These are phyloP conservation scores for Drosophila willistoni DNA, from an alignment of 1,140 invertebrate species.

Conservation along the genomic window DNA sequence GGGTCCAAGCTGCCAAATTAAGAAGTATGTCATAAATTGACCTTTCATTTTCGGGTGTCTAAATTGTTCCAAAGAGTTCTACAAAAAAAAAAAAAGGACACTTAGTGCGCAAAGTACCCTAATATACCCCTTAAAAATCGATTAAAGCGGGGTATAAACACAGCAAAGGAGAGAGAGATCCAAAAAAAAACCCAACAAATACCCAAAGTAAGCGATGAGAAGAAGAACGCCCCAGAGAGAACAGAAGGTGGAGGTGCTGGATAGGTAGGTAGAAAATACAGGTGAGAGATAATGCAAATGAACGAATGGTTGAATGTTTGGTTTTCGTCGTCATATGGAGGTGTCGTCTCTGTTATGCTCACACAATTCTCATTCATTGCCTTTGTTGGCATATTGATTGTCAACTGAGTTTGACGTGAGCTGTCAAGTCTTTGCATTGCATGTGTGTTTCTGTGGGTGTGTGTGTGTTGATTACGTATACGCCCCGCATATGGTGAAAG, in stretches of 20 bases:
- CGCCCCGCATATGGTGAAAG: slow-evolving; percentile 35
- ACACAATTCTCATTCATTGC: slow-evolving; percentile 39
- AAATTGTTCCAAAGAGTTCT: too few relatives aligned
- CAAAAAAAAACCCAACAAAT: slow-evolving; percentile 5
- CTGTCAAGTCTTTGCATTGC: slow-evolving; percentile 50
- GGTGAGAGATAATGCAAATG: slow-evolving; percentile 1
- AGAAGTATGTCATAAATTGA: too few relatives aligned
- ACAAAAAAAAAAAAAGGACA: too few relatives aligned
- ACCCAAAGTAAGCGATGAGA: slow-evolving; percentile 39
- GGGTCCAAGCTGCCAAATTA: too few relatives aligned
- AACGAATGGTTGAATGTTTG: not conserved
- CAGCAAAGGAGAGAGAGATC: slow-evolving; percentile 8
- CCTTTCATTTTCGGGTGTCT: too few relatives aligned
- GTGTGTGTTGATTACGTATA: slow-evolving; percentile 61
- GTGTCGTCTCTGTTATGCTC: slow-evolving; percentile 38
- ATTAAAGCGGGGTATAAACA: slow-evolving; percentile 14
- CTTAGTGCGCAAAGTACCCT: too few relatives aligned
- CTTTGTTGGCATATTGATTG: slow-evolving; percentile 47
- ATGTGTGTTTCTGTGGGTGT: slow-evolving; percentile 23
- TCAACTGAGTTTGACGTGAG: slow-evolving; percentile 66
- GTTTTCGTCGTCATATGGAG: not conserved
- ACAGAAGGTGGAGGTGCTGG: not conserved
- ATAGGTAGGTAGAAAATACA: not conserved
- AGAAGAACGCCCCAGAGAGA: slow-evolving; percentile 16
- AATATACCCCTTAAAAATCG: too few relatives aligned